Base-by-base conservation (phyloP, 1,140 invertebrate species). In the Drosophila equinoxialis region DNA sequence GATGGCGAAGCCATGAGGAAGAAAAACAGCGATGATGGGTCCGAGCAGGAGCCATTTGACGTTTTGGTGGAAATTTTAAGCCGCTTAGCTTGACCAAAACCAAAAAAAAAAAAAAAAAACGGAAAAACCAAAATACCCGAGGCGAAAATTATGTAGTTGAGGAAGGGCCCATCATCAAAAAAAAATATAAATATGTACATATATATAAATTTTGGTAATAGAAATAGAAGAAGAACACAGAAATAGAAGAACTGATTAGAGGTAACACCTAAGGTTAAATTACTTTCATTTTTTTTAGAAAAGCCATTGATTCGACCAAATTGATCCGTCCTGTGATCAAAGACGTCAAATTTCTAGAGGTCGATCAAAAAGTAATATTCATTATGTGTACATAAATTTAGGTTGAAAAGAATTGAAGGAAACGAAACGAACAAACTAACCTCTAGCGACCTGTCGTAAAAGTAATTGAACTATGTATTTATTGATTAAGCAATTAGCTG, bases 401-500 rank as follows among this genome's bases (percentile, higher is more conserved):
- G 5, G 3, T 35, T 3, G 1, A 3, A 17, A 54, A 5, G 13
- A 45, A 35, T 14, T 51, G 0, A 8, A 51, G 20, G 4, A 23
- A 51, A 51, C 30, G 7, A 20, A 51, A 20, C 11, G 17, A 51
- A 48, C 14, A 14, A 20, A 23, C 42, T 8, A 39, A 23, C 59
- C 37, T 48, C n/a, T 48, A n/a, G 26, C 37, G 10, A 35, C 1
- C 48, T 65, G 63, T 65, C 55, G 58, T 58, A 72, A 68, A 70
- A 72, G 68, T 69, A 81, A 81, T 86, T 81, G 71, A 86, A 81
- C 64, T 74, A 65, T 62, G 61, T 77, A 42, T 65, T 70, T 86
- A 86, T 86, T 87, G 83, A 86, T 86, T 86, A 87, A 82, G 72
- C 82, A 87, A 87, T 86, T 86, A 86, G 76, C 71, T 73, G 58